Evolutionary conservation across 2,888 invertebrate genomes (phyloP), one percentile per base, ranked within the genome.

Genomic region (Dusona sp.): DNA sequence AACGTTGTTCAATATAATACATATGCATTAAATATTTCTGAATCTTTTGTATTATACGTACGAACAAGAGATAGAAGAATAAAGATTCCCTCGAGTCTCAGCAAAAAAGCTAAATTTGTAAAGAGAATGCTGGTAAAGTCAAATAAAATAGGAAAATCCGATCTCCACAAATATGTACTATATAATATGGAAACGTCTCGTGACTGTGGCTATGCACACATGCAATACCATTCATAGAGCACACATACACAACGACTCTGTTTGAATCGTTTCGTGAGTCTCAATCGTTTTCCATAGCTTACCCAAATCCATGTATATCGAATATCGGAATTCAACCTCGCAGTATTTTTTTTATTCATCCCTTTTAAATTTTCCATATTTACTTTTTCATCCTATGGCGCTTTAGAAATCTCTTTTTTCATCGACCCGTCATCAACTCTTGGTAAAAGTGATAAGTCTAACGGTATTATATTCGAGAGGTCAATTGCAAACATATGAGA

Each of bases 261-360:
- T 22, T n/a, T 42, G 67, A 67, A 42, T 67, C 67, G 38, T 61
- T 61, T 29, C 13, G 61, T 16, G 13, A 61, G 61, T 61, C 61
- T 61, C 61, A 38, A 22, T n/a, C 38, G 22, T 6, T 67, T 67
- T 38, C 22, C 38, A 38, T 45, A 25, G 72, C 38, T 42, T 42
- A 61, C 61, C 25, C 16, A 64, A 25, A 42, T 51, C 77, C 45
- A 57, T 11, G 33, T 29, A 48, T 36, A 65, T 65, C 33, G 48
- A 65, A 70, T 79, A 70, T 79, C 57, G 57, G 70, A 72, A 61
- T 70, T 57, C 33, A 29, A 33, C 48, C 22, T 11, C 48, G 6
- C 36, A 8, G n/a, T 42, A 54, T 68, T 36, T 38, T 22, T 65
- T 65, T 57, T 38, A 8, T 54, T 54, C 38, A 42, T 57, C 33